Base-by-base conservation (phyloP, 1,140 invertebrate genomes). In the Heliconius himera region DNA sequence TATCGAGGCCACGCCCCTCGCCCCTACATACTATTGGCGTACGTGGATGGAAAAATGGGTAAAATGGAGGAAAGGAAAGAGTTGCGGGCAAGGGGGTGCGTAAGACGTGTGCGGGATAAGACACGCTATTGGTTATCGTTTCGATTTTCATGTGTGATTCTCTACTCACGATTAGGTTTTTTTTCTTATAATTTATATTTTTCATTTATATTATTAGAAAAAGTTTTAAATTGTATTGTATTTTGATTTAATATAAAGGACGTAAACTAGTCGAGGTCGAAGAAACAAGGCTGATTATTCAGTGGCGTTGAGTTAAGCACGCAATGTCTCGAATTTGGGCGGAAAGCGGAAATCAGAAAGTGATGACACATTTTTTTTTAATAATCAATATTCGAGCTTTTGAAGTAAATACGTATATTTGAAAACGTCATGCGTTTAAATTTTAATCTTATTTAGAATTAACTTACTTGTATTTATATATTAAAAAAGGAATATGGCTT, bases 11-110 rank as follows among this genome's bases (percentile, higher is more conserved):
- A 82, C 90, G 84, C 89, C 86, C 60, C 22, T 90, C 84, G 88
- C 86, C 81, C 60, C 22, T 29, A 87, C 83, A 85, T 81, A 87
- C 86, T 86, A 91, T 91, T 92, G 88, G 89, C 80, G 89, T 83
- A 83, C 79, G 85, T 76, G 84, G 86, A 85, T 81, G 87, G 88
- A 88, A 91, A 89, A 91, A 89, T 84, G 83, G 86, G 86, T 80
- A 85, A 90, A 90, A 87, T 82, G 85, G 86, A 83, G 79, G 73
- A 86, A 89, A 86, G 81, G 80, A 90, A 91, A 90, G 89, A 93
- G 91, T 92, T 92, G 85, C 89, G 88, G 78, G 78, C 36, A 75
- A 56, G 60, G 60, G 78, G 41, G 84, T 81, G 82, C 79, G 77
- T 82, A 84, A 84, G 79, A 87, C 82, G 81, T 87, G 84, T 83